Evolutionary conservation across 2,888 invertebrate genomes (phyloP).

Genomic region (Pseudeuparius sepicola): DNA sequence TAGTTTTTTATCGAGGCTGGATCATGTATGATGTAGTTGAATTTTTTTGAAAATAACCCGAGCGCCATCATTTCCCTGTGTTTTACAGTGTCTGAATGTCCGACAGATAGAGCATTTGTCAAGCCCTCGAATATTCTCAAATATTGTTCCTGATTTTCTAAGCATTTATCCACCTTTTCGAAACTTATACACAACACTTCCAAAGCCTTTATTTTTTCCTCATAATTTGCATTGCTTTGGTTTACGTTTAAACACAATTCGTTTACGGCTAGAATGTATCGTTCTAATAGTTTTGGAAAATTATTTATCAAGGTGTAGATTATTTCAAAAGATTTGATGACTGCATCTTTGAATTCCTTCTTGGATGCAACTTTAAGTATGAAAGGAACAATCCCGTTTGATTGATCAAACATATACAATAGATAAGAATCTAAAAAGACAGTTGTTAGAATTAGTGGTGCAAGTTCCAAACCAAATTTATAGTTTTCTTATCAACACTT

Average conservation of each 20-base stretch:
- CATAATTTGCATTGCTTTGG: slow-evolving; percentile 21
- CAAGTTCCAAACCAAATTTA: neutral
- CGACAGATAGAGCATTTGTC: slow-evolving; percentile 18
- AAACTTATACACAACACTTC: slow-evolving; percentile 28
- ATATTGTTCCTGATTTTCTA: slow-evolving; percentile 24
- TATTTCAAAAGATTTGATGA: slow-evolving; percentile 29
- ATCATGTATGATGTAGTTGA: slow-evolving; percentile 26
- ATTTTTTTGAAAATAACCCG: slow-evolving; percentile 30
- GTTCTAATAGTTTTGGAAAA: slow-evolving; percentile 28
- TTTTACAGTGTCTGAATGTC: too few species aligned
- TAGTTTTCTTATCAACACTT: too few species aligned
- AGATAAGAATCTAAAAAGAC: slow-evolving; percentile 30
- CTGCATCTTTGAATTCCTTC: slow-evolving; percentile 25
- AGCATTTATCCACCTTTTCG: slow-evolving; percentile 25
- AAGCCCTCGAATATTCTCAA: slow-evolving; percentile 21
- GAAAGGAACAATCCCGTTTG: slow-evolving; percentile 28
- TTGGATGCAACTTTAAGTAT: slow-evolving; percentile 23
- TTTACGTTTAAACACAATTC: slow-evolving; percentile 26
- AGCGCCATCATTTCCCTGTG: slow-evolving; percentile 27
- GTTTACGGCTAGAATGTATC: slow-evolving; percentile 28
- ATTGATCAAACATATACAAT: slow-evolving; percentile 29
- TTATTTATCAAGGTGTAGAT: slow-evolving; percentile 32
- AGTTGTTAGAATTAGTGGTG: neutral
- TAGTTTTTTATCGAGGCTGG: slow-evolving; percentile 20
- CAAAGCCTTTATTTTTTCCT: slow-evolving; percentile 30